These are phyloP conservation scores for Orchesellides sinensis DNA, from an alignment of 2,888 invertebrate genomes.

Conservation along the genomic window DNA sequence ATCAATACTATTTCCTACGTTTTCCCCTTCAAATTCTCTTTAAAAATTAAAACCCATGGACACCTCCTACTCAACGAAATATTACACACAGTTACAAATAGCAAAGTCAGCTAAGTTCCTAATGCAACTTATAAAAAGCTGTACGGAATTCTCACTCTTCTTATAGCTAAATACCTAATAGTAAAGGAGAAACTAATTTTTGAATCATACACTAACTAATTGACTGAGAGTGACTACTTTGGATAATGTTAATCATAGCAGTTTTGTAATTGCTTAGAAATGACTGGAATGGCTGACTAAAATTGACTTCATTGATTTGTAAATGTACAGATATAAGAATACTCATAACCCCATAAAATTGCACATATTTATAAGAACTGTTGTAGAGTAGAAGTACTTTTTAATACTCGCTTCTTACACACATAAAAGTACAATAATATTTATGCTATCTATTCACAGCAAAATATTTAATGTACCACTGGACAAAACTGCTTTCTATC, in stretches of 20 bases:
- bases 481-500: conserved; percentile 3
- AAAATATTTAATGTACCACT: not conserved
- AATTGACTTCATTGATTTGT: conserved; percentile 14
- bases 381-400: conserved; percentile 5
- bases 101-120: no score
- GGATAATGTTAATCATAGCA: conserved; percentile 9
- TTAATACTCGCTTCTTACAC: not conserved
- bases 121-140: no score
- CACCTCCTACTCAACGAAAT: no score
- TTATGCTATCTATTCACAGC: not conserved
- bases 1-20: no score
- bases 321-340: conserved; percentile 7
- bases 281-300: conserved; percentile 50
- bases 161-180: not conserved
- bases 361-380: conserved; percentile 14
- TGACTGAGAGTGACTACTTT: conserved; percentile 14
- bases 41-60: no score
- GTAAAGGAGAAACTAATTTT: not conserved
- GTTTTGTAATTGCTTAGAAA: not conserved
- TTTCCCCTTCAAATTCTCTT: no score
- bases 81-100: no score
- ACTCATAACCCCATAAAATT: conserved; percentile 19
- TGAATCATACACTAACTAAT: not conserved
- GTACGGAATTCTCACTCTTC: no score
- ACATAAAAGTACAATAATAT: not conserved